phyloP scores from a whole-genome alignment of 2,797 vertebrate species.

The Micrastur ruficollis region DNA sequence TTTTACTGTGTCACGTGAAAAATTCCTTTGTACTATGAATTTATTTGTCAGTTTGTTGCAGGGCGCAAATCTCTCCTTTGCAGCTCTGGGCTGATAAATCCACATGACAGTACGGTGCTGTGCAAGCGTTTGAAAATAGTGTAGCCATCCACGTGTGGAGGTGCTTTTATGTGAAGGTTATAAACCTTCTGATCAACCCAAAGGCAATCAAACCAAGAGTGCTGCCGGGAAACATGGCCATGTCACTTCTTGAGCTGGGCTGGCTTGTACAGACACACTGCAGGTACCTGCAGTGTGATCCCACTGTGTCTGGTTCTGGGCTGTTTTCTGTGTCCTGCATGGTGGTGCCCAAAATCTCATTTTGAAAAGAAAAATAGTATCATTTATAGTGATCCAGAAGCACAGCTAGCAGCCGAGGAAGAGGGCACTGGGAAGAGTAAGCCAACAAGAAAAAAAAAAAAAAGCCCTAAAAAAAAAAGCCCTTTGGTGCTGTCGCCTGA shows the following conservation, averaged over 20 bases:
- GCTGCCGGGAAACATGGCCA: background rate
- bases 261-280: background rate
- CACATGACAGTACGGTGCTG: background rate
- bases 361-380: background rate
- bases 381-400: background rate
- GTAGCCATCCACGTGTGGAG: background rate
- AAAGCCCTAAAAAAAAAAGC: background rate
- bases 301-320: background rate
- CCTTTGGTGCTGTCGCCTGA: background rate
- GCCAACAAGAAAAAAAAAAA: background rate
- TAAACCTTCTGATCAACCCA: background rate
- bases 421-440: background rate
- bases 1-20: background rate
- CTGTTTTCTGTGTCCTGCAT: background rate
- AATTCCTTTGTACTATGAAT: background rate
- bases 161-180: background rate
- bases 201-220: background rate
- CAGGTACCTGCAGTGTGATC: background rate
- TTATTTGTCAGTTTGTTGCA: background rate
- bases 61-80: background rate
- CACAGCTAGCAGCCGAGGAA: background rate
- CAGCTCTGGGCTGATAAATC: background rate
- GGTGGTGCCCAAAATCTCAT: background rate
- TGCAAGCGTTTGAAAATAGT: background rate
- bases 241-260: background rate